phyloP scores from a whole-genome alignment of 1,140 invertebrate genomes.

The Bombus soroeensis region DNA sequence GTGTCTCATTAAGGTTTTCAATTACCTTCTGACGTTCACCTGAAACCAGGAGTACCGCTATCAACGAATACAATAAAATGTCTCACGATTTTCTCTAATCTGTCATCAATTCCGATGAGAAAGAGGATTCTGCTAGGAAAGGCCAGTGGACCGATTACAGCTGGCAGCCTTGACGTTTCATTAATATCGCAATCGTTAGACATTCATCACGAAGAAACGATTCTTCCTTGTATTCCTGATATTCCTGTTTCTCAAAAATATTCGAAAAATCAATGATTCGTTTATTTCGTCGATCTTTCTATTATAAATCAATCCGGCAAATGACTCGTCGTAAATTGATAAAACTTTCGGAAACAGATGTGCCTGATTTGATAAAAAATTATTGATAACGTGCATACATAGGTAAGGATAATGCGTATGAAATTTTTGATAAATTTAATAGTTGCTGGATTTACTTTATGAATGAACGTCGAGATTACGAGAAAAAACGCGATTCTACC shows the following conservation, averaged over 20 bases:
- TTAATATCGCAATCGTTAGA: background rate
- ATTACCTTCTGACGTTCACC: background rate
- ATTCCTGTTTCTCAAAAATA: background rate
- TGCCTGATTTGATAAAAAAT: background rate
- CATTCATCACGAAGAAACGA: background rate
- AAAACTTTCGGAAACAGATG: background rate
- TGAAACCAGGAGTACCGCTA: background rate
- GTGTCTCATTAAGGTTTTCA: constrained; percentile 3
- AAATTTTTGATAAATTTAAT: background rate
- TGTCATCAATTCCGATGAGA: constrained; percentile 15
- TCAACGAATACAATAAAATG: background rate
- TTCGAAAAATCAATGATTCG: background rate
- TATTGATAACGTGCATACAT: background rate
- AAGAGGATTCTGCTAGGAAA: constrained; percentile 6
- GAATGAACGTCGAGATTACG: background rate
- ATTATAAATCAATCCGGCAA: background rate
- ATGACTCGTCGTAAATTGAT: background rate
- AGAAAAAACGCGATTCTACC: too few relatives aligned
- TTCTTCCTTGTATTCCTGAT: background rate
- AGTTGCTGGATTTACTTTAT: too few relatives aligned
- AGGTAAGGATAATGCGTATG: background rate
- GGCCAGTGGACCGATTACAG: constrained; percentile 22
- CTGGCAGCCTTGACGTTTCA: constrained; percentile 14
- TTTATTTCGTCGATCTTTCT: background rate
- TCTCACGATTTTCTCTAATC: constrained; percentile 44